Conservation (phyloP, 2,888 invertebrate genomes). For the Lasius fuliginosus region DNA sequence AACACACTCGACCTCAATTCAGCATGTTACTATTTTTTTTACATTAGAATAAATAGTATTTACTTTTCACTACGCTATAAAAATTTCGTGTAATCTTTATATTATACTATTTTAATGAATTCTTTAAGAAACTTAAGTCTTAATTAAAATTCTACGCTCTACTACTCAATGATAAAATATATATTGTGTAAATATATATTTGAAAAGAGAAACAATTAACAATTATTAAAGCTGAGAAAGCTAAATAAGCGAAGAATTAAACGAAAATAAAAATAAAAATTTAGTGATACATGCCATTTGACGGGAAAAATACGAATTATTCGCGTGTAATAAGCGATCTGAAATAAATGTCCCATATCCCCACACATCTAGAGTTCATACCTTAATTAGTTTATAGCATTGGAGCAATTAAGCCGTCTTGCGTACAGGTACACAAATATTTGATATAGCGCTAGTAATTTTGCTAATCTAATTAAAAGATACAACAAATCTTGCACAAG, state of each 20-base stretch:
- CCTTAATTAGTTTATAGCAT: not conserved
- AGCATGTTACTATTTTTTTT: no score
- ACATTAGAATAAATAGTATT: no score
- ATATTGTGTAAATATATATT: not conserved
- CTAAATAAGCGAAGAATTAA: not conserved
- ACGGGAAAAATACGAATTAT: not conserved
- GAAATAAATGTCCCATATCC: not conserved
- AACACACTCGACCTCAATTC: no score
- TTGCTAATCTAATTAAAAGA: not conserved
- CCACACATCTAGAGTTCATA: not conserved
- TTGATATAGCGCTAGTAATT: not conserved
- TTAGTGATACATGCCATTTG: not conserved
- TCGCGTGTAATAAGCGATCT: not conserved
- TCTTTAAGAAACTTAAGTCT: not conserved
- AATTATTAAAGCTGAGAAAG: not conserved
- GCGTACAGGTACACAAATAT: not conserved
- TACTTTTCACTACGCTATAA: no score
- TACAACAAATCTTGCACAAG: not conserved
- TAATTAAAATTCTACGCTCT: constrained; percentile 3
- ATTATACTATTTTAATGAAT: no score
- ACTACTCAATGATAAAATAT: not conserved
- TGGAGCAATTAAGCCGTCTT: not conserved
- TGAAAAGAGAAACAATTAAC: not conserved
- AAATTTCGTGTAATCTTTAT: no score
- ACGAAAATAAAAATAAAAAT: not conserved